These are phyloP conservation scores for Hecatera dysodea DNA, from an alignment of 2,888 invertebrate genomes.

Conservation along the genomic window DNA sequence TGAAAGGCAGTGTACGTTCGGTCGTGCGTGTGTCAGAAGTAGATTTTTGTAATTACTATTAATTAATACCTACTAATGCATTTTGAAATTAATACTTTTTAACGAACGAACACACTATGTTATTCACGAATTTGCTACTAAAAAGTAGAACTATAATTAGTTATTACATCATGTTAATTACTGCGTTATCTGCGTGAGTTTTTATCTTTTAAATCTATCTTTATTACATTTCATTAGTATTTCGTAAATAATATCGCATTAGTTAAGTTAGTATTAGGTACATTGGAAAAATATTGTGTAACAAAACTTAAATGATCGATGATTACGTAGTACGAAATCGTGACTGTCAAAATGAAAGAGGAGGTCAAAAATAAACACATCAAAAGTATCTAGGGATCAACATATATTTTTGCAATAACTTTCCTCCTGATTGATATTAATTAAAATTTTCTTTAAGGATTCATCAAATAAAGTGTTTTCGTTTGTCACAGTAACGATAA, in stretches of 20 bases:
- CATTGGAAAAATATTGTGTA: constrained; percentile 1
- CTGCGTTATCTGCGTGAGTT: background rate
- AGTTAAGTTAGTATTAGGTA: background rate
- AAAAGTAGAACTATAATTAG: constrained; percentile 31
- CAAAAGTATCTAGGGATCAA: too few relatives aligned
- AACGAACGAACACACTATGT: background rate
- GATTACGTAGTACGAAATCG: background rate
- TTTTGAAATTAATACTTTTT: constrained; percentile 13
- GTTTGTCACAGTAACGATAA: too few relatives aligned
- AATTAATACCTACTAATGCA: constrained; percentile 25
- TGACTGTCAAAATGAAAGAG: background rate
- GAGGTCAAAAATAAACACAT: background rate
- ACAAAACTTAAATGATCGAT: background rate
- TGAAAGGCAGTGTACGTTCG: constrained; percentile 64
- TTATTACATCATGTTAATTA: constrained; percentile 26
- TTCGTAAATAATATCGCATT: background rate
- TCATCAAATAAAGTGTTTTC: too few relatives aligned
- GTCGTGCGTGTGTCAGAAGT: constrained; percentile 48
- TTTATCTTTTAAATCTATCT: background rate
- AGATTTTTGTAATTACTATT: constrained; percentile 30
- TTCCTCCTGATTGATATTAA: too few relatives aligned
- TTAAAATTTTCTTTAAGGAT: too few relatives aligned
- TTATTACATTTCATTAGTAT: background rate
- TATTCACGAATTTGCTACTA: constrained; percentile 46
- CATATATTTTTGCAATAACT: too few relatives aligned